A percentile compares a stretch with the other conserved stretches of the same genome.
Conservation (phyloP, 2,888 invertebrate genomes). For the Drosophila lacicola region DNA sequence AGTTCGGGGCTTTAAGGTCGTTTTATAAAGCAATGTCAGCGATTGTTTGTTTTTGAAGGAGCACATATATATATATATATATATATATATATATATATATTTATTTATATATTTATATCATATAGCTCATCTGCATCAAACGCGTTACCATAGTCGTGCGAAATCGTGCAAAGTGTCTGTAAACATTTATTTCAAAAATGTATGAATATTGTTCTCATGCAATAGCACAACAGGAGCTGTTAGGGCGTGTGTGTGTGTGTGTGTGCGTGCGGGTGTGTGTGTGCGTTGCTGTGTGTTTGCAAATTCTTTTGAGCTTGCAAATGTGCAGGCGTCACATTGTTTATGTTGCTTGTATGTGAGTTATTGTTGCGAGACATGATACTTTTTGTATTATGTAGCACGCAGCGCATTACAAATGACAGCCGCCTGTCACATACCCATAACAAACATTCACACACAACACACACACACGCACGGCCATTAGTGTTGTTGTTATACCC, state of each 20-base stretch:
- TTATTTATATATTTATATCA: neutral
- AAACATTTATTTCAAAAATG: constrained; percentile 47
- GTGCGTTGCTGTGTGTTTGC: no score
- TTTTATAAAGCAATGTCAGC: constrained; percentile 14
- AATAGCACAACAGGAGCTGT: neutral
- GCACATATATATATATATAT: neutral
- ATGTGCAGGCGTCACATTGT: constrained; percentile 56
- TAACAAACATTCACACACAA: constrained; percentile 24
- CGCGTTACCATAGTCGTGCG: constrained; percentile 26
- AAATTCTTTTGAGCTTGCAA: constrained; percentile 33
- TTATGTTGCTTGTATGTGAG: constrained; percentile 50
- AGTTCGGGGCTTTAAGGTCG: constrained; percentile 5
- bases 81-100: neutral
- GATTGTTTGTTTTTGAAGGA: constrained; percentile 5
- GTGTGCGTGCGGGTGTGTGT: constrained; percentile 24
- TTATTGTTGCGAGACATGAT: constrained; percentile 72
- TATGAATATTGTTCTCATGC: constrained; percentile 29
- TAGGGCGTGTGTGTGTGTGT: neutral
- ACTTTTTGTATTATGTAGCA: constrained; percentile 44
- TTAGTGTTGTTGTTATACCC: constrained; percentile 11
- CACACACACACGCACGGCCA: constrained; percentile 9
- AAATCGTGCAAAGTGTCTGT: constrained; percentile 64
- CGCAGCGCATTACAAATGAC: constrained; percentile 66
- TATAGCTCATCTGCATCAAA: constrained; percentile 45
- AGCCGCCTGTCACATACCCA: constrained; percentile 59